Percentiles rank a stretch among this genome's conserved stretches.
Conservation (phyloP, 2,797 vertebrate genomes). For the Capromys pilorides region DNA sequence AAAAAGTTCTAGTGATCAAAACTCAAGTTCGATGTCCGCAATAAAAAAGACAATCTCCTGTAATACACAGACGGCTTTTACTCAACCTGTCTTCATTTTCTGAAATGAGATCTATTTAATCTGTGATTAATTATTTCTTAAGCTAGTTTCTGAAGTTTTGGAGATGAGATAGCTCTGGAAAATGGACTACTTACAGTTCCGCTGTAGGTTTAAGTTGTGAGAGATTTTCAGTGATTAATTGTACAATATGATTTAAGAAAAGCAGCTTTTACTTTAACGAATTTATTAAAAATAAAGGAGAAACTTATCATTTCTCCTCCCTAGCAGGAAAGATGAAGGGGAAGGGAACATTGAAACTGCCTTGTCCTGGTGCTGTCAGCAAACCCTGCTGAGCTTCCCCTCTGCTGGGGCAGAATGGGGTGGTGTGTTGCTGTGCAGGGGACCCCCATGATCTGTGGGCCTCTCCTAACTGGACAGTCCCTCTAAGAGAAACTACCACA, state of each 20-base stretch:
- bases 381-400: neutral
- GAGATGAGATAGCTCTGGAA: neutral
- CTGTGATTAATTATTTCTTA: neutral
- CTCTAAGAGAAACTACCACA: neutral
- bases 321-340: neutral
- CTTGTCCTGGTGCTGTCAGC: neutral
- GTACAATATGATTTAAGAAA: conserved; percentile 13
- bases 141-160: neutral
- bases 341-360: neutral
- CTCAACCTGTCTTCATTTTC: neutral
- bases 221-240: conserved; percentile 1
- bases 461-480: neutral
- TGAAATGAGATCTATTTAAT: neutral
- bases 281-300: neutral
- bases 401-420: neutral
- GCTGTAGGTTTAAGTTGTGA: neutral
- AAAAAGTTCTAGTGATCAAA: conserved; percentile 24
- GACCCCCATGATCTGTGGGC: neutral
- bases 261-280: conserved; percentile 6
- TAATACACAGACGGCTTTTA: neutral
- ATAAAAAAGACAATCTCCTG: neutral
- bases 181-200: neutral
- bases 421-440: neutral
- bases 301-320: too few relatives aligned
- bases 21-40: neutral